phyloP scores from a whole-genome alignment of 1,140 invertebrate genomes.

The Rhagoletis pomonella region DNA sequence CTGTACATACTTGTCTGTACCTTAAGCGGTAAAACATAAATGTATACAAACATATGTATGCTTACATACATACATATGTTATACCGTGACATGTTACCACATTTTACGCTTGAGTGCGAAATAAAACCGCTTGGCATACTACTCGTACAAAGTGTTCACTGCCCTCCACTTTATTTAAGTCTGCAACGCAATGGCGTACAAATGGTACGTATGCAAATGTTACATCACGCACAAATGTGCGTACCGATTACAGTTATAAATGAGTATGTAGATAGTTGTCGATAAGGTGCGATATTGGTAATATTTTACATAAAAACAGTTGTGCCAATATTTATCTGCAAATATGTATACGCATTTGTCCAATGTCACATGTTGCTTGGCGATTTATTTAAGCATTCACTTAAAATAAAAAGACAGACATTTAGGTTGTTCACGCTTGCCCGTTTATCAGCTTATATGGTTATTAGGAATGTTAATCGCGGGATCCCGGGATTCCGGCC shows the following conservation, averaged over 20 bases:
- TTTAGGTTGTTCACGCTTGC: too few relatives aligned
- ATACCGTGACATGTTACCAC: constrained; percentile 22
- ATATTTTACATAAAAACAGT: constrained; percentile 35
- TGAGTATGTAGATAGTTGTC: neutral
- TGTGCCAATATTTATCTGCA: constrained; percentile 33
- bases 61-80: neutral
- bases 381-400: neutral
- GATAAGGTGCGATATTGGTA: constrained; percentile 31
- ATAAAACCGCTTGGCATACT: constrained; percentile 28
- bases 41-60: neutral
- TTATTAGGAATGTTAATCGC: too few relatives aligned
- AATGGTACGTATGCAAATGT: neutral
- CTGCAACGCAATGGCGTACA: too few relatives aligned
- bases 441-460: too few relatives aligned
- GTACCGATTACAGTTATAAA: neutral
- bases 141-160: neutral
- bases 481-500: too few relatives aligned
- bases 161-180: neutral
- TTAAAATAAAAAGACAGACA: neutral
- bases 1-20: too few relatives aligned
- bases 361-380: too few relatives aligned
- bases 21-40: neutral
- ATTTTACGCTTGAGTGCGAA: constrained; percentile 43
- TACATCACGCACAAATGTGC: constrained; percentile 33
- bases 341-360: neutral